Conservation (phyloP, 2,797 vertebrate genomes). For the Bucorvus abyssinicus region DNA sequence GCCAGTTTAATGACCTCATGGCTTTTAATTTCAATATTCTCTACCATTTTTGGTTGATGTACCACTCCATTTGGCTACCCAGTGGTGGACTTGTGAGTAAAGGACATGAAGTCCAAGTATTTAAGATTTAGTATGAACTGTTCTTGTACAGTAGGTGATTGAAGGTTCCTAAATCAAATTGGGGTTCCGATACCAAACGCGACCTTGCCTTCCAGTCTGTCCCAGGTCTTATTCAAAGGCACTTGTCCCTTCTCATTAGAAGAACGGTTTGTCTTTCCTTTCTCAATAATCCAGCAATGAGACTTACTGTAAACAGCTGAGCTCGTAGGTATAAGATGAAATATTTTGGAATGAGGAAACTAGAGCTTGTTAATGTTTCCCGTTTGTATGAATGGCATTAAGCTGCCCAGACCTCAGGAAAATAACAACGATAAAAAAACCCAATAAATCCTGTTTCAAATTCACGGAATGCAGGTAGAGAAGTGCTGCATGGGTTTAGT, state of each 20-base stretch:
- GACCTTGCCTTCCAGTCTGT: not conserved
- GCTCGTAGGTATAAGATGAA: not conserved
- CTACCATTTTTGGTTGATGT: not conserved
- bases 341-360: constrained; percentile 19
- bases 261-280: not conserved
- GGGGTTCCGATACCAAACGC: not conserved
- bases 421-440: not conserved
- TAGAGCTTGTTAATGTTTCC: not conserved
- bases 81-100: not conserved
- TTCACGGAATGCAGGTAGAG: constrained; percentile 27
- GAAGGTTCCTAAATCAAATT: not conserved
- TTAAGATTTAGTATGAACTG: not conserved
- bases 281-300: not conserved
- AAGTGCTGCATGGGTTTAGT: constrained; percentile 12
- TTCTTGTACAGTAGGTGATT: not conserved
- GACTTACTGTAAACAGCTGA: not conserved
- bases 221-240: not conserved
- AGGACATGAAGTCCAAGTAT: not conserved
- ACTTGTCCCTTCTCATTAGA: not conserved
- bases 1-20: not conserved
- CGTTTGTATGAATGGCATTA: constrained; percentile 15
- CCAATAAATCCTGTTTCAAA: constrained; percentile 16
- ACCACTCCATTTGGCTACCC: not conserved
- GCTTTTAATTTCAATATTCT: not conserved
- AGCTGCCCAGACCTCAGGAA: constrained; percentile 28